Conservation (phyloP, 2,888 invertebrate species). For the Cryptus viduatorius region DNA sequence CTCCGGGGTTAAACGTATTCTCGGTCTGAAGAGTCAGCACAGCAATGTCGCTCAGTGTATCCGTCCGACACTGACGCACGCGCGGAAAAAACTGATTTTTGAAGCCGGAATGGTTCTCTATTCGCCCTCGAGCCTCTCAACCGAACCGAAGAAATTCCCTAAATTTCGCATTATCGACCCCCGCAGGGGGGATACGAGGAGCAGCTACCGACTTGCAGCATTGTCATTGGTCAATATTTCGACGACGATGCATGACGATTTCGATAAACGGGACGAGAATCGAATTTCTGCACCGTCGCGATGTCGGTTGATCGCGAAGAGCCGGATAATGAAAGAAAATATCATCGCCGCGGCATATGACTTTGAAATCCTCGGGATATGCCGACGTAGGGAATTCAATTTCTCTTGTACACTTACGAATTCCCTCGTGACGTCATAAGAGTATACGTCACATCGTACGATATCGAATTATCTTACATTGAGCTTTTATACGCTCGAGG, state of each 20-base stretch:
- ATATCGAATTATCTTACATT: constrained; percentile 49
- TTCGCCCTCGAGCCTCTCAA: background rate
- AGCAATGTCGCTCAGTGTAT: constrained; percentile 42
- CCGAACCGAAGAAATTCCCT: constrained; percentile 8
- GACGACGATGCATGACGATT: background rate
- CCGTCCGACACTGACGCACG: constrained; percentile 67
- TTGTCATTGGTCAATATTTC: background rate
- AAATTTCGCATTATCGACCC: constrained; percentile 5
- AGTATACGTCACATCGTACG: constrained; percentile 68
- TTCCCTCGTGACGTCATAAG: constrained; percentile 32
- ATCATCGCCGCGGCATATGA: background rate
- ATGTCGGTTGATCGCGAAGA: background rate
- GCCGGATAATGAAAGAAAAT: background rate
- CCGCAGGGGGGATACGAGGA: background rate
- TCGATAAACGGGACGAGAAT: background rate
- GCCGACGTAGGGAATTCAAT: constrained; percentile 7
- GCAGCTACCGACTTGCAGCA: background rate
- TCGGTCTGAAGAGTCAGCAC: constrained; percentile 35
- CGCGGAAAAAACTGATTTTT: constrained; percentile 71
- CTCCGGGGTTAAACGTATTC: constrained; percentile 59
- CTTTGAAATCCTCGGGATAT: background rate
- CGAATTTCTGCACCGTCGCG: background rate
- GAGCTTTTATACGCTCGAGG: constrained; percentile 38
- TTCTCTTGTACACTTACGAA: constrained; percentile 6
- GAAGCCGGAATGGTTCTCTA: constrained; percentile 56